Evolutionary conservation across 2,797 vertebrate genomes (phyloP), one percentile per base, ranked within the genome.

Genomic region (Lagorchestes hirsutus): DNA sequence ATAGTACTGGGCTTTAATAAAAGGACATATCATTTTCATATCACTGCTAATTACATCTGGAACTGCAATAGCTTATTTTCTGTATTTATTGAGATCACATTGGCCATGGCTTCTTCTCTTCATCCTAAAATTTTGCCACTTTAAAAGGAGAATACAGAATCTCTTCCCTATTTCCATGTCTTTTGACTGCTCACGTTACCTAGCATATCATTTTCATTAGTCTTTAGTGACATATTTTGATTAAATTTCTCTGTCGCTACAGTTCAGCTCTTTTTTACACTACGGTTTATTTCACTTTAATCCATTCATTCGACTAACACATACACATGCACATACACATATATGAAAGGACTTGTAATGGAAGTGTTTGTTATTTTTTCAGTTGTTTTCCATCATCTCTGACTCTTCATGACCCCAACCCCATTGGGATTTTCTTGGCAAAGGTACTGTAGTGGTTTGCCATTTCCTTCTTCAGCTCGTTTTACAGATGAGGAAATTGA

Each of bases 61-160:
- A 56, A 92, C 91, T 95, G 93, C 93, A 93, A 95, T 93, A 96
- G 91, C 91, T 93, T 55, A 96, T 95, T 52, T 92, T 34, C 92
- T 90, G 2, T 56, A 13, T 92, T 96, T 92, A 57, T 97, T 98
- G 92, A 96, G 46, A 97, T 96, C 55, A 82, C 94, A 92, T 82
- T 97, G 58, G 34, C 57, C 34, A 82, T 92, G 92, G 58, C 82
- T 31, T 12, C 31, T 97, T 95, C 50, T 96, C 31, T 96, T 97
- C n/a, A 12, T 91, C 34, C 28, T 94, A 56, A 40, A 55, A 22
- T 18, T 74, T 93, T 94, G 58, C 14, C 96, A 82, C 74, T 29
- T 40, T 93, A 5, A 16, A 40, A 96, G 31, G 52, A 93, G 95
- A 95, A 95, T 22, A 82, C 40, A 46, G 74, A 46, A 82, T 82